Conservation (phyloP, 2,113 vertebrate species). For the Suricata suricatta region DNA sequence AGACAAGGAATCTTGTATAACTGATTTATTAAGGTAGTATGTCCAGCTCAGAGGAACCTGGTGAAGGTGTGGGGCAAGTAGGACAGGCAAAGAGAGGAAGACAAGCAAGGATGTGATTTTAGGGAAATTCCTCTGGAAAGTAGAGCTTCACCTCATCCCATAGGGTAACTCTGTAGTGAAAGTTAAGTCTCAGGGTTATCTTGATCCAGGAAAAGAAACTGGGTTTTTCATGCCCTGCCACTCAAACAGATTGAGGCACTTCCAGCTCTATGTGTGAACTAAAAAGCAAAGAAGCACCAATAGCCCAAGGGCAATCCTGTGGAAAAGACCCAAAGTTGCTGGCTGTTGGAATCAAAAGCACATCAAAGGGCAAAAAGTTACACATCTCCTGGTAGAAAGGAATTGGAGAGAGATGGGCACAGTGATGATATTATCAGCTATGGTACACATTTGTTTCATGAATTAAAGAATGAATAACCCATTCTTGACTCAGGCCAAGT, state of each 20-base stretch:
- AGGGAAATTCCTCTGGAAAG: not conserved
- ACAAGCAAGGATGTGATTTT: not conserved
- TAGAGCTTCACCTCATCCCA: not conserved
- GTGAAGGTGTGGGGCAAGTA: not conserved
- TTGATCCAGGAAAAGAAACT: slow-evolving; percentile 15
- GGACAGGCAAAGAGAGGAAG: not conserved
- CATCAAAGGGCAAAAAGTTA: not conserved
- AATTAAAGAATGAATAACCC: not conserved
- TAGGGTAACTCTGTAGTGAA: not conserved
- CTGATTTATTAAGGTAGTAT: slow-evolving; percentile 29
- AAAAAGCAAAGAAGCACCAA: not conserved
- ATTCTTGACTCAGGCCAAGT: not conserved
- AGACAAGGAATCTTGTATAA: not conserved
- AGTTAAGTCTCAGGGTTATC: not conserved
- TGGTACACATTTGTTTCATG: not conserved
- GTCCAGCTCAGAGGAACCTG: not conserved
- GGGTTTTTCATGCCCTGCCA: not conserved
- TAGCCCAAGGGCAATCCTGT: not conserved
- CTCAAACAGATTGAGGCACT: not conserved
- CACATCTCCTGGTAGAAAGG: not conserved
- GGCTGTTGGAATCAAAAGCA: not conserved
- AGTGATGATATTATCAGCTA: not conserved
- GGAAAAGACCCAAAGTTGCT: not conserved
- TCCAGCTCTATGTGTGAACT: not conserved
- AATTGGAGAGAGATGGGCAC: not conserved